Evolutionary conservation across 1,140 invertebrate species (phyloP).

Genomic region (Atta cephalotes): DNA sequence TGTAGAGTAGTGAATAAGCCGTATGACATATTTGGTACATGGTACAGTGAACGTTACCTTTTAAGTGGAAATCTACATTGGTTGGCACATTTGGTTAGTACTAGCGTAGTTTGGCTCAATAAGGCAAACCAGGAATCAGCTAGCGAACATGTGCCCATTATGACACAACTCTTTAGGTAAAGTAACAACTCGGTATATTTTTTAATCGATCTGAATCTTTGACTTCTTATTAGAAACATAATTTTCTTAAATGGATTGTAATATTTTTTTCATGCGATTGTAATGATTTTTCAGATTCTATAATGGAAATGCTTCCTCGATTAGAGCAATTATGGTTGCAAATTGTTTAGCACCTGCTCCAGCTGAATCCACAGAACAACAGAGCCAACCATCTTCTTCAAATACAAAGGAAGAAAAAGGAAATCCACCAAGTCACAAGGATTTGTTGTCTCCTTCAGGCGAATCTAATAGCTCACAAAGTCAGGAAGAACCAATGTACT

Average conservation of each 20-base stretch:
- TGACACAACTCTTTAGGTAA: conserved; percentile 90
- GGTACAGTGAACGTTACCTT: conserved; percentile 94
- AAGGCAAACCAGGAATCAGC: conserved; percentile 93
- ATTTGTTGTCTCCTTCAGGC: conserved; percentile 80
- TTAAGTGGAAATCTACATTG: conserved; percentile 93
- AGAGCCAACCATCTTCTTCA: conserved; percentile 77
- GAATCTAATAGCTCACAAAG: conserved; percentile 64
- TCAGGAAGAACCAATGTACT: conserved; percentile 83
- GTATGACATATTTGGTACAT: conserved; percentile 96
- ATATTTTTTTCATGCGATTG: not conserved
- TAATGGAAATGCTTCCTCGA: conserved; percentile 93
- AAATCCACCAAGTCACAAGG: conserved; percentile 87
- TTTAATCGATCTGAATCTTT: conserved; percentile 9
- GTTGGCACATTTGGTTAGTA: conserved; percentile 92
- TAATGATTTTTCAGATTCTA: conserved; percentile 88
- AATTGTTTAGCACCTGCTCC: conserved; percentile 87
- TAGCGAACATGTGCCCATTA: conserved; percentile 93
- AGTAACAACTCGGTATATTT: not conserved
- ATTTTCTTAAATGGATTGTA: not conserved
- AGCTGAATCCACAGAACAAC: conserved; percentile 76
- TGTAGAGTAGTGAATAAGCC: conserved; percentile 95
- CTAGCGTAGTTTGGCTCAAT: conserved; percentile 93
- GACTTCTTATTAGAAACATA: not conserved
- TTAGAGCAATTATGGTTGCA: conserved; percentile 92
- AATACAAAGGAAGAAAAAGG: conserved; percentile 83